Evolutionary conservation across 2,797 vertebrate species (phyloP).

Genomic region (Oryzias dopingdopingensis): DNA sequence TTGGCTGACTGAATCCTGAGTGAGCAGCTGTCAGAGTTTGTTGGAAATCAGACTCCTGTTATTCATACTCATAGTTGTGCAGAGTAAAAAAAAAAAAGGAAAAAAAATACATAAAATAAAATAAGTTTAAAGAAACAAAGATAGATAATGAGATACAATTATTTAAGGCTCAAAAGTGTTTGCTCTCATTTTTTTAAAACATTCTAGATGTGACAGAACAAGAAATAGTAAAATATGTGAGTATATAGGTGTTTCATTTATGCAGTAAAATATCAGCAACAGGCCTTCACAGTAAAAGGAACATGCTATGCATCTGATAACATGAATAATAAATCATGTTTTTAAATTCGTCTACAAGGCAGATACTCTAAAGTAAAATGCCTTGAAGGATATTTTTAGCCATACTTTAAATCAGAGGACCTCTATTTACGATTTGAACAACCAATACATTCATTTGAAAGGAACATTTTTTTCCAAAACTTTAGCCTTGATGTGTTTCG

Average conservation of each 20-base stretch:
- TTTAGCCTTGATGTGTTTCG: background rate
- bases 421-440: conserved; percentile 8
- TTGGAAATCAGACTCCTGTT: conserved; percentile 41
- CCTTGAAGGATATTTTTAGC: conserved; percentile 30
- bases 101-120: too few species aligned
- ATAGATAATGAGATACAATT: too few species aligned
- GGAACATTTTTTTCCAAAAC: conserved; percentile 1
- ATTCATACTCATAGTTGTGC: conserved; percentile 37
- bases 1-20: conserved; percentile 36
- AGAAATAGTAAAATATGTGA: background rate
- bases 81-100: conserved; percentile 47
- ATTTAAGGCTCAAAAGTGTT: background rate
- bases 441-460: background rate
- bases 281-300: conserved; percentile 23
- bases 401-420: conserved; percentile 16
- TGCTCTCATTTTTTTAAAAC: background rate
- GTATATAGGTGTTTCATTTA: conserved; percentile 38
- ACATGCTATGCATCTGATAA: conserved; percentile 26
- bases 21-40: conserved; percentile 47
- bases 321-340: conserved; percentile 55
- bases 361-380: conserved; percentile 23
- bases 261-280: conserved; percentile 39
- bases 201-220: conserved; percentile 1
- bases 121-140: too few species aligned
- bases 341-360: conserved; percentile 26